phyloP scores from a whole-genome alignment of 2,888 invertebrate species.

The Himalopsyche tibetana region DNA sequence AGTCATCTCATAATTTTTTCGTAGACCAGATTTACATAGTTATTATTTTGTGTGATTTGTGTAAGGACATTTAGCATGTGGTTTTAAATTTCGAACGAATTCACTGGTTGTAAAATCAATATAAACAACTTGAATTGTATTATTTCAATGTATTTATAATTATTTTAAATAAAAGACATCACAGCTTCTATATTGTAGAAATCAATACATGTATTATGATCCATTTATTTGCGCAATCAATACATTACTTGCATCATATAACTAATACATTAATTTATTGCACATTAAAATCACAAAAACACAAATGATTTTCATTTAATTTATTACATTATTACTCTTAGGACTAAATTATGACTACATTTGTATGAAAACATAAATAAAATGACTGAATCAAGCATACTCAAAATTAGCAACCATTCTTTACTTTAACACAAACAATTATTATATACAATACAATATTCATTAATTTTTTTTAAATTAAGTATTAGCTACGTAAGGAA shows the following conservation, averaged over 20 bases:
- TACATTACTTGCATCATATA: conserved; percentile 36
- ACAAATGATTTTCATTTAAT: background rate
- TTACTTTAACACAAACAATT: background rate
- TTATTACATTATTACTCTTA: conserved; percentile 33
- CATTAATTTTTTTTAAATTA: background rate
- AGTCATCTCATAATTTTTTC: too few species aligned
- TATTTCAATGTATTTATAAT: too few species aligned
- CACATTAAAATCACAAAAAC: conserved; percentile 38
- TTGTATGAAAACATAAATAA: conserved; percentile 41
- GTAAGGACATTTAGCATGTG: too few species aligned
- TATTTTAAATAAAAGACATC: conserved; percentile 12
- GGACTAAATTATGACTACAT: conserved; percentile 34
- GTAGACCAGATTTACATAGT: too few species aligned
- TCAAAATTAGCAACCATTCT: background rate
- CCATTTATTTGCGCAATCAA: conserved; percentile 7
- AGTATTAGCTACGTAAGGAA: conserved; percentile 4
- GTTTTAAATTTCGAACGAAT: too few species aligned
- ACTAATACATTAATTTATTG: conserved; percentile 32
- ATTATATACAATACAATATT: conserved; percentile 28
- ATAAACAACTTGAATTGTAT: too few species aligned
- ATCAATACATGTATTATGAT: conserved; percentile 32
- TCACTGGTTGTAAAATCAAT: too few species aligned
- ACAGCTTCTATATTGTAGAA: conserved; percentile 23
- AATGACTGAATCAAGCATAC: conserved; percentile 36
- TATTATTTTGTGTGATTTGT: too few species aligned